Evolutionary conservation across 2,797 vertebrate genomes (phyloP), one percentile per base, ranked within the genome.

Genomic region (Phrynocephalus vlangalii): DNA sequence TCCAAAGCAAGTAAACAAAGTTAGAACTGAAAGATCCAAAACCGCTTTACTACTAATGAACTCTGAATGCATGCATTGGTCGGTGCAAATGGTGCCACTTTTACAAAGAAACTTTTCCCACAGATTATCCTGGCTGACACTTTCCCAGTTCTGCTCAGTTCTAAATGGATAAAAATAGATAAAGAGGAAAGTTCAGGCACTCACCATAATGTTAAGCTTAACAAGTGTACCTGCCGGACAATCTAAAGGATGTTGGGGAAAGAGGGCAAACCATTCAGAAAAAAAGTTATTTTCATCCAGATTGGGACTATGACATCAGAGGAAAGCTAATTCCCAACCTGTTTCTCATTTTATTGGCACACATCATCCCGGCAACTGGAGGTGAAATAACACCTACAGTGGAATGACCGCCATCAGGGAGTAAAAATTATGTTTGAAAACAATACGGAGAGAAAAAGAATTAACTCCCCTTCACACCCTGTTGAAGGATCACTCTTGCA

Each of bases 101-200:
- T 95, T 96, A 93, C 89, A 90, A 82, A 84, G 94, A 95, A 78
- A 92, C 92, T 94, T 92, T 91, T 94, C 92, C 91, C 94, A 95
- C 94, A 94, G 94, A 95, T 93, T 93, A 94, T 95, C 76, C 20
- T 95, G 95, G 96, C 96, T 96, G 95, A 93, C 82, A 87, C 91
- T 79, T 79, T 48, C 87, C 87, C 94, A 93, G 95, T 94, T 88
- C 22, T 44, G 79, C 6, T 13, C 63, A 48, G 33, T n/a, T 30
- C 2, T 56, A 16, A 56, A 67, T 48, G 26, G 48, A 26, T 77
- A 44, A 5, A 16, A 56, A 67, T n/a, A 56, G 26, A 86, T 94
- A 93, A 91, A 87, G 91, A 87, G 76, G 30, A 20, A 28, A 18
- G 10, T 56, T 33, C 63, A 75, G 38, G 26, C 30, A 67, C 0